Conservation (phyloP, 2,113 vertebrate genomes). For the Neodontobutis hainanensis region DNA sequence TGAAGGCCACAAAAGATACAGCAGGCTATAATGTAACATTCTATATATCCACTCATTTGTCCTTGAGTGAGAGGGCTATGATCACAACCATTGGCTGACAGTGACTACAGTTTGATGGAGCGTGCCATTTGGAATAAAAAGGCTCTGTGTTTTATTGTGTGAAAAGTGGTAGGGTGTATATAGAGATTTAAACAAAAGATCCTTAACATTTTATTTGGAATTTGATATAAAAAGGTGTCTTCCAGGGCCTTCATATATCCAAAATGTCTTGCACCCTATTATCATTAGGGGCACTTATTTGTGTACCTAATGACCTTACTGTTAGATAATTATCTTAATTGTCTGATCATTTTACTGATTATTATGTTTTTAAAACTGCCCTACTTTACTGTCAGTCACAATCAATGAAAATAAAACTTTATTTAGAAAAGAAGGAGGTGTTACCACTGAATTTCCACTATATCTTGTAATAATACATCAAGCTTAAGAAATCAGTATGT, state of each 20-base stretch:
- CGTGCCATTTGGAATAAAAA: conserved; percentile 12
- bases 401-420: not conserved
- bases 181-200: conserved; percentile 1
- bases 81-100: conserved; percentile 17
- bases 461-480: too few relatives aligned
- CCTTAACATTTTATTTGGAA: not conserved
- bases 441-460: not conserved
- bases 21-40: conserved; percentile 8
- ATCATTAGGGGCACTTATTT: not conserved
- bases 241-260: not conserved
- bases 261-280: not conserved
- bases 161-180: not conserved
- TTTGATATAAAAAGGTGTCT: not conserved
- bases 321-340: conserved; percentile 1
- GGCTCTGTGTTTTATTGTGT: not conserved
- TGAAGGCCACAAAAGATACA: not conserved
- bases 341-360: not conserved
- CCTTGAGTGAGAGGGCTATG: conserved; percentile 35
- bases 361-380: not conserved
- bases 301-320: not conserved
- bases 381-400: too few relatives aligned
- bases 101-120: conserved; percentile 20
- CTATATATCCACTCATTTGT: conserved; percentile 29
- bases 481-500: too few relatives aligned
- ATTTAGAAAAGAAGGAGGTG: too few relatives aligned